These are phyloP conservation scores for Argyrosomus regius DNA, from an alignment of 2,797 vertebrate genomes.

Conservation along the genomic window DNA sequence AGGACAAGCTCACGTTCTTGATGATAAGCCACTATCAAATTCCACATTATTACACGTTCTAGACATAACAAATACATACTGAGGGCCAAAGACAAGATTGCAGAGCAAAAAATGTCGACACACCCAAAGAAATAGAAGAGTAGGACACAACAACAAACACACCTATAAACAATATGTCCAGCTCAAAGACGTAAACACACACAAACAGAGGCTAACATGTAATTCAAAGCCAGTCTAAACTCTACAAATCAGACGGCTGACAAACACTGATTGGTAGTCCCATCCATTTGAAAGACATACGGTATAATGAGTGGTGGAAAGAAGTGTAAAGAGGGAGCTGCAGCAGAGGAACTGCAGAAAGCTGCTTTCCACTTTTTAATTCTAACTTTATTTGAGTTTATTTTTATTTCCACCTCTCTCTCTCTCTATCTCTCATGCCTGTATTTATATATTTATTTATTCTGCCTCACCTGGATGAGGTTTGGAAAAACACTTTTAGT, in stretches of 20 bases:
- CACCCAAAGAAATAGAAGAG: slow-evolving; percentile 66
- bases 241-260: slow-evolving; percentile 61
- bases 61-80: slow-evolving; percentile 75
- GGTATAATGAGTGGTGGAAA: slow-evolving; percentile 25
- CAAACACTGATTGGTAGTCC: slow-evolving; percentile 59
- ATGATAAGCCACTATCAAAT: slow-evolving; percentile 71
- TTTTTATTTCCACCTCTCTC: background rate
- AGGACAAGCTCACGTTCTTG: slow-evolving; percentile 43
- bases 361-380: slow-evolving; percentile 5
- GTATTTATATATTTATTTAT: background rate
- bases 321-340: slow-evolving; percentile 18
- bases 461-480: background rate
- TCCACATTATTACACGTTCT: slow-evolving; percentile 72
- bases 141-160: slow-evolving; percentile 67
- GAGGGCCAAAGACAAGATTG: slow-evolving; percentile 59
- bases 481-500: slow-evolving; percentile 3
- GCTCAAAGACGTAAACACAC: slow-evolving; percentile 70
- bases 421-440: background rate
- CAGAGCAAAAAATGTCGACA: slow-evolving; percentile 59
- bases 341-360: background rate
- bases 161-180: slow-evolving; percentile 73
- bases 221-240: slow-evolving; percentile 74
- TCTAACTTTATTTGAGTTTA: background rate
- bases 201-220: slow-evolving; percentile 67
- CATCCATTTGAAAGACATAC: slow-evolving; percentile 28